phyloP scores from a whole-genome alignment of 2,888 invertebrate genomes.

The Aethes cnicana region DNA sequence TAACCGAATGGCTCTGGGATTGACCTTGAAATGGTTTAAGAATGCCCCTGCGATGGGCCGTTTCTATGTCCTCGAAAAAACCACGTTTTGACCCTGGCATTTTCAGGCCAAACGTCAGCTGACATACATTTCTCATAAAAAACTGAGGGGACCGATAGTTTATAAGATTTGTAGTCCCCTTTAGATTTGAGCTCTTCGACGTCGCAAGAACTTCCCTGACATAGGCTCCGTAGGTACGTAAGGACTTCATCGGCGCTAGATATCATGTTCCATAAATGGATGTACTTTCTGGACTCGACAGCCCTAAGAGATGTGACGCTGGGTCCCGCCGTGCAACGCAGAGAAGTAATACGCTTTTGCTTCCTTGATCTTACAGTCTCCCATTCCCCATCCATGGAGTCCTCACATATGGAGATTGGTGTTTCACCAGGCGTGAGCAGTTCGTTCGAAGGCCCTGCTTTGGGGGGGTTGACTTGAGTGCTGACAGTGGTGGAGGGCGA shows the following conservation, averaged over 20 bases:
- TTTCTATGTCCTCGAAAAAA: background rate
- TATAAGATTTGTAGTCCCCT: conserved; percentile 26
- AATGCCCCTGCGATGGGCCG: background rate
- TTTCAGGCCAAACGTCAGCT: conserved; percentile 3
- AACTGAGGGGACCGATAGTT: conserved; percentile 1
- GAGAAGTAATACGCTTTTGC: background rate
- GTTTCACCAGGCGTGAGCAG: no score
- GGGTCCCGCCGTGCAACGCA: background rate
- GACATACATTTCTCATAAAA: conserved; percentile 2
- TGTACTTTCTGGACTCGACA: background rate
- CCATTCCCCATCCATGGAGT: background rate
- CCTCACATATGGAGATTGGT: no score
- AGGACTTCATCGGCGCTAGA: conserved; percentile 16
- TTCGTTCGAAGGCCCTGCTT: no score
- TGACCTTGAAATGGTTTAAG: no score
- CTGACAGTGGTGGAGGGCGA: no score
- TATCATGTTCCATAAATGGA: conserved; percentile 37
- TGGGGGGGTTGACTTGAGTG: no score
- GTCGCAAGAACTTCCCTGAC: conserved; percentile 23
- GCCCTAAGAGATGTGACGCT: background rate
- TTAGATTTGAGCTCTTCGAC: conserved; percentile 34
- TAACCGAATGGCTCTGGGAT: background rate
- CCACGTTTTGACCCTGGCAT: conserved; percentile 7
- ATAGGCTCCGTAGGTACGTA: conserved; percentile 28
- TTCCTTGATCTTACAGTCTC: background rate